These are phyloP conservation scores for Macropus fuliginosus DNA, from an alignment of 2,797 vertebrate species.

Conservation along the genomic window DNA sequence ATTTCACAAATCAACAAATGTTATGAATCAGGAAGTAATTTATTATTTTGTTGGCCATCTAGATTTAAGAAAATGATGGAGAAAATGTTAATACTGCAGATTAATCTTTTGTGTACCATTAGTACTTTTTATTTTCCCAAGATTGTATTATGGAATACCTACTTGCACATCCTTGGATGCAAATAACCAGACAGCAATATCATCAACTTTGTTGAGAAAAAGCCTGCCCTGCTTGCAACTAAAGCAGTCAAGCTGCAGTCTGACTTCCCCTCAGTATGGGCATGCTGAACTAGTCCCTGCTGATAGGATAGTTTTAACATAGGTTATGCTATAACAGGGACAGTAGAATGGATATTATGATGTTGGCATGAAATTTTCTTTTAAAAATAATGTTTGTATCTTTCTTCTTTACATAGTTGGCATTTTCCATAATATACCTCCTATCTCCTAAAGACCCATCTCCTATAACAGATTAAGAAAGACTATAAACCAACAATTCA, in stretches of 20 bases:
- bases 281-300: background rate
- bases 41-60: background rate
- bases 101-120: background rate
- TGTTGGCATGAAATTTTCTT: background rate
- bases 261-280: background rate
- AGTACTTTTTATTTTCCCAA: background rate
- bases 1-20: background rate
- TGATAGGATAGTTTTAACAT: background rate
- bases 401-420: background rate
- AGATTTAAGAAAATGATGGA: too few species aligned
- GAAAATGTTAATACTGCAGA: background rate
- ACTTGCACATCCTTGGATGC: background rate
- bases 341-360: background rate
- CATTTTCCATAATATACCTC: background rate
- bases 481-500: background rate
- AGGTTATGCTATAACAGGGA: background rate
- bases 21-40: background rate
- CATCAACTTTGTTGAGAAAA: background rate
- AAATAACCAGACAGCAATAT: background rate
- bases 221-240: background rate
- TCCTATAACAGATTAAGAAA: background rate
- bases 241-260: background rate
- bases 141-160: background rate
- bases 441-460: background rate
- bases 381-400: background rate